phyloP scores from a whole-genome alignment of 2,797 vertebrate species.

The Anabas testudineus region DNA sequence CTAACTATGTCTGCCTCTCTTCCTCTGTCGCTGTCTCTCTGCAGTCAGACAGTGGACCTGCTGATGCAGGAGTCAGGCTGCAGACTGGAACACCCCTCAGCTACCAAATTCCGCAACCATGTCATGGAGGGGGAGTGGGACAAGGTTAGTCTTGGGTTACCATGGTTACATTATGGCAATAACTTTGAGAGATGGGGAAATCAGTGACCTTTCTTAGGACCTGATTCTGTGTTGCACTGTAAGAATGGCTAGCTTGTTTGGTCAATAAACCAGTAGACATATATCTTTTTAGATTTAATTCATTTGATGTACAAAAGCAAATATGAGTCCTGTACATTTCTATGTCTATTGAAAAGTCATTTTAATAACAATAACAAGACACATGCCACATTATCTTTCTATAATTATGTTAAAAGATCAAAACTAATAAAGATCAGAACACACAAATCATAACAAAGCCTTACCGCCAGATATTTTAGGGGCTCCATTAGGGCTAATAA shows the following conservation, averaged over 20 bases:
- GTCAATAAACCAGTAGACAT: background rate
- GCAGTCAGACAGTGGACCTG: slow-evolving; percentile 99
- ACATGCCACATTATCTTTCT: background rate
- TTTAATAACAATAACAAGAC: background rate
- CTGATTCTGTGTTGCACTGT: background rate
- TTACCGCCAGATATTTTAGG: background rate
- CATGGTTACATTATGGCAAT: slow-evolving; percentile 24
- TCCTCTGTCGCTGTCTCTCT: slow-evolving; percentile 57
- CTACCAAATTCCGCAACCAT: slow-evolving; percentile 99
- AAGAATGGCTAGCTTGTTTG: background rate
- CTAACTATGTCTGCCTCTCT: slow-evolving; percentile 50
- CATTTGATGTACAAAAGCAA: background rate
- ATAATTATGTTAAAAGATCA: slow-evolving; percentile 1
- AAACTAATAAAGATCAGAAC: slow-evolving; percentile 1
- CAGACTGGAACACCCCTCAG: slow-evolving; percentile 98
- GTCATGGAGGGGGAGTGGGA: slow-evolving; percentile 99
- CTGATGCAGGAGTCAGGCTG: slow-evolving; percentile 99
- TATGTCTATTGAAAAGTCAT: background rate
- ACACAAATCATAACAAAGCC: background rate
- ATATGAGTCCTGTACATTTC: background rate
- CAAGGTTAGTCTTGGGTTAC: slow-evolving; percentile 88
- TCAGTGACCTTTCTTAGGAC: background rate
- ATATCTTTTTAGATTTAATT: background rate
- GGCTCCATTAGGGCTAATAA: background rate
- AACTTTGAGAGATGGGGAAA: slow-evolving; percentile 4